A percentile compares a stretch with the other conserved stretches of the same genome.
These are phyloP conservation scores for Machimus rusticus DNA, from an alignment of 2,888 invertebrate species.

Conservation along the genomic window DNA sequence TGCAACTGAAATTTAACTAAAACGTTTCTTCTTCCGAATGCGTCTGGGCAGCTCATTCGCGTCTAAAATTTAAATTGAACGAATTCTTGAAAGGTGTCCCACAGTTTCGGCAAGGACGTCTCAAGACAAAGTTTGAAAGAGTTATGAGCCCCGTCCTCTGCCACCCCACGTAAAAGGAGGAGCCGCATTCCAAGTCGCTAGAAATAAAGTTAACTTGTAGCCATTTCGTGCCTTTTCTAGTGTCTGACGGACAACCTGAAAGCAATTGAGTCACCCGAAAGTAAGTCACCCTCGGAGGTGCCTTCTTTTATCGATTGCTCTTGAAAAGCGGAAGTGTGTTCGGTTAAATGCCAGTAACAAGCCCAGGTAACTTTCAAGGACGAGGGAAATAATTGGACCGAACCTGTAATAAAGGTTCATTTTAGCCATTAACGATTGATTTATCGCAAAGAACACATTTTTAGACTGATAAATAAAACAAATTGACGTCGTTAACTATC, in stretches of 20 bases:
- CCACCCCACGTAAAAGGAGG: neutral
- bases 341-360: neutral
- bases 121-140: neutral
- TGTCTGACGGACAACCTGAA: neutral
- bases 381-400: neutral
- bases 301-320: neutral
- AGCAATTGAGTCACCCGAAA: neutral
- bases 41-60: neutral
- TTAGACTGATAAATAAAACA: neutral
- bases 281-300: neutral
- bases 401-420: neutral
- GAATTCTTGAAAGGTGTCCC: neutral
- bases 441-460: neutral
- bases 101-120: neutral
- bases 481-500: neutral
- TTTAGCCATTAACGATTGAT: neutral
- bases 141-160: neutral
- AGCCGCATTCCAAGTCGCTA: neutral
- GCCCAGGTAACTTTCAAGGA: neutral
- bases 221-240: neutral
- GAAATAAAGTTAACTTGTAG: neutral
- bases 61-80: no score
- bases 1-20: neutral
- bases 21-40: neutral
- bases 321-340: neutral